Conservation (phyloP, 2,888 invertebrate genomes). For the Diarsia brunnea region DNA sequence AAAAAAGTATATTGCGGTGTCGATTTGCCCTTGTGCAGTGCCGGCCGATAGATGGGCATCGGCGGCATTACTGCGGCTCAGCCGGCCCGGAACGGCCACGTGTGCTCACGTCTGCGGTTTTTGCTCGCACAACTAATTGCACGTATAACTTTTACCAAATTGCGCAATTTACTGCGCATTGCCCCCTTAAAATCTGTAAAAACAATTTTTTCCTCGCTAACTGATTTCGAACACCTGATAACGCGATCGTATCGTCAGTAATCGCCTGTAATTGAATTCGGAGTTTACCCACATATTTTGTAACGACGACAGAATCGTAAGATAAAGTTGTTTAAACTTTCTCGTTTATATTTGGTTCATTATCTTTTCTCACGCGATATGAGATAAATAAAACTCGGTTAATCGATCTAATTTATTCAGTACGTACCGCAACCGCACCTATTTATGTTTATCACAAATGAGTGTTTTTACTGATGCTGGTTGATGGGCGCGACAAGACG, state of each 20-base stretch:
- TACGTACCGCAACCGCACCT: slow-evolving; percentile 81
- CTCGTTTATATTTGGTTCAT: slow-evolving; percentile 74
- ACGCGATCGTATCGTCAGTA: slow-evolving; percentile 68
- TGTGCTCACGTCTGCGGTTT: slow-evolving; percentile 80
- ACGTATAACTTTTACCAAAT: slow-evolving; percentile 83
- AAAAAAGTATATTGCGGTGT: slow-evolving; percentile 71
- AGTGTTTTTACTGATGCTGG: slow-evolving; percentile 81
- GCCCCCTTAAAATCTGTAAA: slow-evolving; percentile 72
- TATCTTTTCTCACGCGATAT: slow-evolving; percentile 86
- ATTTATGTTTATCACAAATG: slow-evolving; percentile 83
- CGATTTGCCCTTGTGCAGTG: slow-evolving; percentile 71
- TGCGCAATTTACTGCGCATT: slow-evolving; percentile 78
- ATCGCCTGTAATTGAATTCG: slow-evolving; percentile 71
- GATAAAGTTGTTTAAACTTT: slow-evolving; percentile 74
- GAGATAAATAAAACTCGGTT: slow-evolving; percentile 81
- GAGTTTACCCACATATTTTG: slow-evolving; percentile 61
- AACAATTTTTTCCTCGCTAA: slow-evolving; percentile 72
- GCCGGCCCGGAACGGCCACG: slow-evolving; percentile 66
- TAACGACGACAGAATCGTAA: slow-evolving; percentile 61
- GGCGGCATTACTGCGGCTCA: slow-evolving; percentile 76
- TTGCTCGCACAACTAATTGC: slow-evolving; percentile 78
- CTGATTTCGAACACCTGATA: slow-evolving; percentile 76
- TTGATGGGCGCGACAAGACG: slow-evolving; percentile 78
- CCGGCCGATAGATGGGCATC: slow-evolving; percentile 75
- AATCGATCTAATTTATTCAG: slow-evolving; percentile 85